Evolutionary conservation across 1,140 invertebrate genomes (phyloP).

Genomic region (Solenopsis invicta): DNA sequence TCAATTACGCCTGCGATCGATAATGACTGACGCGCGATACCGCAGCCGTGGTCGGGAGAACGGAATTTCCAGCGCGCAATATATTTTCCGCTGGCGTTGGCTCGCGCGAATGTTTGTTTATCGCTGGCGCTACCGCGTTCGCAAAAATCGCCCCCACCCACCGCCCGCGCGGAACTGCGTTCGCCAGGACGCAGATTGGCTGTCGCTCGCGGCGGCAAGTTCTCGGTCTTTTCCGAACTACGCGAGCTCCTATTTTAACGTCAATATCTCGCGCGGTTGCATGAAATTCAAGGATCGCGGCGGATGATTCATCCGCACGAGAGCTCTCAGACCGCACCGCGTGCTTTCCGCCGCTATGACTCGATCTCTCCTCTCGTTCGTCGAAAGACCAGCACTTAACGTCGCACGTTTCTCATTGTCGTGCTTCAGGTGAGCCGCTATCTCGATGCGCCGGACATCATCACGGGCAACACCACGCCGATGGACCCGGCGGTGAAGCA

Average conservation of each 20-base stretch:
- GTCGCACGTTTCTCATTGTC: neutral
- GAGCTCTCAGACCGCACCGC: neutral
- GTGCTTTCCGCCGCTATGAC: too few relatives aligned
- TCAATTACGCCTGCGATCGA: constrained; percentile 64
- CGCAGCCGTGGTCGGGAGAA: constrained; percentile 16
- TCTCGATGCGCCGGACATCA: constrained; percentile 89
- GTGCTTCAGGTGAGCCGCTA: constrained; percentile 88
- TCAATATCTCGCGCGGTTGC: neutral
- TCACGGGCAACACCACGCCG: constrained; percentile 89
- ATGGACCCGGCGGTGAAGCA: constrained; percentile 91
- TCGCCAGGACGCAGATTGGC: too few relatives aligned
- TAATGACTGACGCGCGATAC: constrained; percentile 60
- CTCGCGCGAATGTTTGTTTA: constrained; percentile 1
- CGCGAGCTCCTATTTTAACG: neutral
- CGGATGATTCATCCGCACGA: neutral
- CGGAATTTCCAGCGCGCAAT: constrained; percentile 48
- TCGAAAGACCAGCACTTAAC: neutral
- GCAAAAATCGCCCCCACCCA: neutral
- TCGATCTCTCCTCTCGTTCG: too few relatives aligned
- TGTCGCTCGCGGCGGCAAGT: too few relatives aligned
- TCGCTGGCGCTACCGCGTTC: too few relatives aligned
- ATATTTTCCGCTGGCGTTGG: constrained; percentile 50
- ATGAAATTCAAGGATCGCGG: neutral
- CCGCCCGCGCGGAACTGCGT: too few relatives aligned
- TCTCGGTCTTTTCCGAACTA: too few relatives aligned